Percentiles rank a stretch among this genome's conserved stretches.
phyloP scores from a whole-genome alignment of 2,888 invertebrate genomes.

The Lasioglossum marginatum region DNA sequence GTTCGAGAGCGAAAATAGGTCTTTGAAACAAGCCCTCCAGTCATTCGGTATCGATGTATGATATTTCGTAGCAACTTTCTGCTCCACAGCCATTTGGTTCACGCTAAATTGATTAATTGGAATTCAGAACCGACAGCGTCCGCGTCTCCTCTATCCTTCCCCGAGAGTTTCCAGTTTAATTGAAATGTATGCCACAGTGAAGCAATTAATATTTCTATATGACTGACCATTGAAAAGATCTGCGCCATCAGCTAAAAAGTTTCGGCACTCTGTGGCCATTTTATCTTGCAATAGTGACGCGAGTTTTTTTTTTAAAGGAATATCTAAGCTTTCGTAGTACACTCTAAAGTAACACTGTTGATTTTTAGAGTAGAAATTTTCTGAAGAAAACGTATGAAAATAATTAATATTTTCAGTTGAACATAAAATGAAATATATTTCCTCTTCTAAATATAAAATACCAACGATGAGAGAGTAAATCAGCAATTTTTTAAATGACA shows the following conservation, averaged over 20 bases:
- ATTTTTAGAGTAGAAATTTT: background rate
- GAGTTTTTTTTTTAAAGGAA: background rate
- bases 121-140: slow-evolving; percentile 34
- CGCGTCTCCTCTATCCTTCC: background rate
- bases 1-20: slow-evolving; percentile 79
- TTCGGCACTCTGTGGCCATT: background rate
- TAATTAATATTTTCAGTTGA: background rate
- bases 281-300: background rate
- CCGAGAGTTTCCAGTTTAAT: background rate
- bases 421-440: background rate
- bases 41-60: slow-evolving; percentile 74
- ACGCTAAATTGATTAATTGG: slow-evolving; percentile 49
- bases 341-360: background rate
- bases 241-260: background rate
- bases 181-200: background rate
- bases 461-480: background rate
- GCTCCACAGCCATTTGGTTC: background rate
- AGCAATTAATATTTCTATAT: background rate
- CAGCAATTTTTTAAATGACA: background rate
- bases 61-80: slow-evolving; percentile 36
- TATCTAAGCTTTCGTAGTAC: background rate
- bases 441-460: background rate
- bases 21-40: slow-evolving; percentile 76
- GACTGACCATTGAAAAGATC: background rate
- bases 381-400: background rate